Conservation (phyloP, 2,888 invertebrate genomes). For the Holacanthella duospinosa region DNA sequence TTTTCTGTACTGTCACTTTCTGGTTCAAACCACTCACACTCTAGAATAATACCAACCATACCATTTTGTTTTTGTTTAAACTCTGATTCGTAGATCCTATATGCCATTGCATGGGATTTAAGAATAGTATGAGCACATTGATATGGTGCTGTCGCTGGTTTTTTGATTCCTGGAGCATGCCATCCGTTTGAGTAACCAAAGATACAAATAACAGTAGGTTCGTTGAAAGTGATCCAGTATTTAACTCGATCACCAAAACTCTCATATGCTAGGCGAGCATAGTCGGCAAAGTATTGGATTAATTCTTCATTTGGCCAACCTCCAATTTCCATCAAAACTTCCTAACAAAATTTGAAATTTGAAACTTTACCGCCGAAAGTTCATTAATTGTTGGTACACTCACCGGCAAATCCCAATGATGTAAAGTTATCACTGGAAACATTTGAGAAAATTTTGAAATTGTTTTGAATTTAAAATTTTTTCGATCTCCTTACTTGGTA, state of each 20-base stretch:
- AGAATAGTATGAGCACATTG: conserved; percentile 47
- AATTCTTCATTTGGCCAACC: conserved; percentile 31
- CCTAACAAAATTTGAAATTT: conserved; percentile 53
- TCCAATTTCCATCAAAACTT: conserved; percentile 36
- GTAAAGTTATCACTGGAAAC: conserved; percentile 48
- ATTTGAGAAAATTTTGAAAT: conserved; percentile 17
- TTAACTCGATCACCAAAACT: conserved; percentile 33
- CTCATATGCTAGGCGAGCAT: conserved; percentile 25
- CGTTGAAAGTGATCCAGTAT: conserved; percentile 36
- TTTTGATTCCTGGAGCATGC: conserved; percentile 37
- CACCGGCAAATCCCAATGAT: conserved; percentile 58
- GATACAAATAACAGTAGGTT: conserved; percentile 25
- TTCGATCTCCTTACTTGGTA: conserved; percentile 43
- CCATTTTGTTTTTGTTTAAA: conserved; percentile 35
- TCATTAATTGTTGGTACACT: conserved; percentile 54
- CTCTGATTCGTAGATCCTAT: conserved; percentile 39
- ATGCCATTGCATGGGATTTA: conserved; percentile 41
- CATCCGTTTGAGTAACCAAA: conserved; percentile 33
- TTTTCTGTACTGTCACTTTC: conserved; percentile 18
- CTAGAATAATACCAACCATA: conserved; percentile 35
- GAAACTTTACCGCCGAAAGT: too few relatives aligned
- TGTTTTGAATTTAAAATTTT: not conserved
- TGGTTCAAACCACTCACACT: conserved; percentile 30
- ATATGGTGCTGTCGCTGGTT: conserved; percentile 45
- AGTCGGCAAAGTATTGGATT: conserved; percentile 26